Percentiles rank a stretch among this genome's conserved stretches.
Conservation (phyloP, 2,113 vertebrate species). For the Mixornis gularis region DNA sequence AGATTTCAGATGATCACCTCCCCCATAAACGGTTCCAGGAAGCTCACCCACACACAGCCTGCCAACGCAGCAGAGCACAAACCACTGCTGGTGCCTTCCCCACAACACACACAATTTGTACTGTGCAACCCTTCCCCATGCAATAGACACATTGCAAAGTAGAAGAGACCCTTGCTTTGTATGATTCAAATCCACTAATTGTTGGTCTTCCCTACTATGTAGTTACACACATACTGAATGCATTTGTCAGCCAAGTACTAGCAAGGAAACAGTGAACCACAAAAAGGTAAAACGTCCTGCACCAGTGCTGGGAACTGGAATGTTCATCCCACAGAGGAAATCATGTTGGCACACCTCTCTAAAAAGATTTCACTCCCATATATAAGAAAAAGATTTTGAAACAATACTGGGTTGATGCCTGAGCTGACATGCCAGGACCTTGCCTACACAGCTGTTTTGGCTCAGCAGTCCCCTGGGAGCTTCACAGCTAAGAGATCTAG, state of each 20-base stretch:
- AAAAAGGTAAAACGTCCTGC: conserved; percentile 4
- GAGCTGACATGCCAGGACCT: neutral
- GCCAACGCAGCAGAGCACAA: neutral
- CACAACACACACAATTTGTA: neutral
- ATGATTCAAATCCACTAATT: conserved; percentile 52
- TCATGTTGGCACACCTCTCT: neutral
- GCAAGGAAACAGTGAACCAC: neutral
- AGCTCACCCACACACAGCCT: neutral
- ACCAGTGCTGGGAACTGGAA: neutral
- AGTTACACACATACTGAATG: neutral
- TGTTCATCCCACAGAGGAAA: conserved; percentile 20
- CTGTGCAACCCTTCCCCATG: neutral
- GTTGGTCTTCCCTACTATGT: neutral
- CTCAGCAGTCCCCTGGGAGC: neutral
- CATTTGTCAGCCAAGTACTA: conserved; percentile 18
- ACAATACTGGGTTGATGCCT: neutral
- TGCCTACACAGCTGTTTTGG: neutral
- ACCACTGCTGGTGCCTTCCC: neutral
- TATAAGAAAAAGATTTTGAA: neutral
- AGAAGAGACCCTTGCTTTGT: neutral
- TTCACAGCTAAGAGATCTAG: neutral
- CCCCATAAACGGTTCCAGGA: neutral
- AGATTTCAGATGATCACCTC: neutral
- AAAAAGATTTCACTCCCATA: neutral
- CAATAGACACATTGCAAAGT: neutral